Evolutionary conservation across 2,797 vertebrate genomes (phyloP).

Genomic region (Podarcis lilfordi): DNA sequence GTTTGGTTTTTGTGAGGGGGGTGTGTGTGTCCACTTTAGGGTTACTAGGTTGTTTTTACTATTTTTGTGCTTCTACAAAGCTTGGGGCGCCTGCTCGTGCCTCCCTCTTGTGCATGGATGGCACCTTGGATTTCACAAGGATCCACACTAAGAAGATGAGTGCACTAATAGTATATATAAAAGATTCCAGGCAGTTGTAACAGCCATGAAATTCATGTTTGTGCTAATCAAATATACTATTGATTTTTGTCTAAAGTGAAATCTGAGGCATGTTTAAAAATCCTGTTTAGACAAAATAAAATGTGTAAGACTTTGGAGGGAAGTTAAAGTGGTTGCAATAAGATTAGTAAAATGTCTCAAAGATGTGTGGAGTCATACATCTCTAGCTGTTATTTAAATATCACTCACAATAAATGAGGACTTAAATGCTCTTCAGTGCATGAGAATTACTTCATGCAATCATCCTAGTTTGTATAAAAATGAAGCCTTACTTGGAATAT

Average conservation of each 20-base stretch:
- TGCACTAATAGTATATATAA: no score
- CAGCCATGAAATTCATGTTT: background rate
- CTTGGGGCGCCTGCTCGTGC: no score
- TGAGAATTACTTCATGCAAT: background rate
- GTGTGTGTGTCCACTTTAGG: no score
- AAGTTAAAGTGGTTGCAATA: background rate
- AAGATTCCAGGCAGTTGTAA: background rate
- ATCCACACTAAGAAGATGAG: no score
- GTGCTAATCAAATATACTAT: background rate
- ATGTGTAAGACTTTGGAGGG: background rate
- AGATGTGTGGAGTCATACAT: background rate
- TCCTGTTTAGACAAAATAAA: background rate
- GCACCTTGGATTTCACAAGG: no score
- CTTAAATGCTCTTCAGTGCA: background rate
- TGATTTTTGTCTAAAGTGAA: background rate
- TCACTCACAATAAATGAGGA: background rate
- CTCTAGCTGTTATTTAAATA: background rate
- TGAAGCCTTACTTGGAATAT: background rate
- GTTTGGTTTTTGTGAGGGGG: no score
- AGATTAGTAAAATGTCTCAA: background rate
- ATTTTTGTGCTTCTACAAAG: no score
- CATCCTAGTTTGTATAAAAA: background rate
- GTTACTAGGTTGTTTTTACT: no score
- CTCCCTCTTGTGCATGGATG: no score
- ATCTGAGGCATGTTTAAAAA: background rate